A percentile compares a stretch with the other conserved stretches of the same genome.
Conservation (phyloP, 2,113 vertebrate genomes). For the Toxotes jaculatrix region DNA sequence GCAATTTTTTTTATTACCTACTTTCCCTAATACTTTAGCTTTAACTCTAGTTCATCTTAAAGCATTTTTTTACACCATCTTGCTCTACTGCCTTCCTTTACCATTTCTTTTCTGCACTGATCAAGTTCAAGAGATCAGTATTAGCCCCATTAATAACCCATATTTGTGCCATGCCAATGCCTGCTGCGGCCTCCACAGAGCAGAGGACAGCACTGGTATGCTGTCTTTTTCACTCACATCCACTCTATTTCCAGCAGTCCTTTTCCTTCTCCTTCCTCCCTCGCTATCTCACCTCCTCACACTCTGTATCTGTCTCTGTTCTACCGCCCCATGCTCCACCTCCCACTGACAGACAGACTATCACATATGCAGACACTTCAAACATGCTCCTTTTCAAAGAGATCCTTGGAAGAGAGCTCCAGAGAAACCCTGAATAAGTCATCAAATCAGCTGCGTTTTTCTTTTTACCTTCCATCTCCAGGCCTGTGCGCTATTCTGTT, state of each 20-base stretch:
- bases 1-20: neutral
- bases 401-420: constrained; percentile 38
- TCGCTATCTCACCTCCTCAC: constrained; percentile 43
- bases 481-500: neutral
- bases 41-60: neutral
- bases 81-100: neutral
- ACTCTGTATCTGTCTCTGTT: constrained; percentile 47
- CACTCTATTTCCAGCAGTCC: constrained; percentile 37
- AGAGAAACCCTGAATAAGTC: constrained; percentile 63
- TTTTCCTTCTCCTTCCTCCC: constrained; percentile 22
- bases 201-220: constrained; percentile 4
- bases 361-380: constrained; percentile 63
- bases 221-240: constrained; percentile 10
- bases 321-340: constrained; percentile 32
- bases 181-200: constrained; percentile 15
- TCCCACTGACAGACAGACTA: constrained; percentile 51
- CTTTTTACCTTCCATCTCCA: constrained; percentile 2
- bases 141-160: neutral
- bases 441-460: constrained; percentile 49
- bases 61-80: neutral
- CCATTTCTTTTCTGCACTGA: neutral
- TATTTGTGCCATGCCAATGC: constrained; percentile 6
- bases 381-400: constrained; percentile 64
- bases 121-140: constrained; percentile 3
- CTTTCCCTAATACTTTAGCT: neutral